Evolutionary conservation across 2,888 invertebrate genomes (phyloP).

Genomic region (Drosophila crucigera): DNA sequence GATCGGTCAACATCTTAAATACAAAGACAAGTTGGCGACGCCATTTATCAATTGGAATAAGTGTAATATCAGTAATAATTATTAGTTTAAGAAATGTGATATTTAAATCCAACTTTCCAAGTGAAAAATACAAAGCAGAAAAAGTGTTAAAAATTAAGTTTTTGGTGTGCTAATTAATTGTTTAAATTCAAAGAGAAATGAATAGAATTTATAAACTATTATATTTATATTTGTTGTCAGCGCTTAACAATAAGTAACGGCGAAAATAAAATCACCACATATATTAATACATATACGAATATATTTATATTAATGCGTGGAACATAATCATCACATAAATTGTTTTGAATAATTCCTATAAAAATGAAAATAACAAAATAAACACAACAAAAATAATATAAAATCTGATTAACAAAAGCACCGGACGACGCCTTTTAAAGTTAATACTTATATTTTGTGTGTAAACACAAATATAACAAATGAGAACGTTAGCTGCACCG

Average conservation of each 20-base stretch:
- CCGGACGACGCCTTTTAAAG: slow-evolving; percentile 21
- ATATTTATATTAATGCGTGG: not conserved
- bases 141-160: not conserved
- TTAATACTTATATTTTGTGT: slow-evolving; percentile 31
- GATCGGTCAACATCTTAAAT: slow-evolving; percentile 34
- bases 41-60: not conserved
- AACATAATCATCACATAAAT: slow-evolving; percentile 15
- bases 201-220: not conserved
- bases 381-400: slow-evolving; percentile 6
- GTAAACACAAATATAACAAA: slow-evolving; percentile 13
- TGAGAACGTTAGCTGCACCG: not conserved
- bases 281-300: slow-evolving; percentile 2
- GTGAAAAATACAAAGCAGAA: not conserved
- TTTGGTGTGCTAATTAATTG: not conserved
- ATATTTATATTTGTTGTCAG: not conserved
- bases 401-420: slow-evolving; percentile 24
- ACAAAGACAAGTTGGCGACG: not conserved
- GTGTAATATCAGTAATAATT: not conserved
- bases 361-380: slow-evolving; percentile 8
- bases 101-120: not conserved
- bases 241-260: not conserved
- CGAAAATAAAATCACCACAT: slow-evolving; percentile 4
- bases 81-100: not conserved
- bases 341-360: not conserved
- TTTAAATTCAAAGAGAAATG: not conserved